Evolutionary conservation across 2,797 vertebrate species (phyloP), one percentile per base, ranked within the genome.

Genomic region (Novumbra hubbsi): DNA sequence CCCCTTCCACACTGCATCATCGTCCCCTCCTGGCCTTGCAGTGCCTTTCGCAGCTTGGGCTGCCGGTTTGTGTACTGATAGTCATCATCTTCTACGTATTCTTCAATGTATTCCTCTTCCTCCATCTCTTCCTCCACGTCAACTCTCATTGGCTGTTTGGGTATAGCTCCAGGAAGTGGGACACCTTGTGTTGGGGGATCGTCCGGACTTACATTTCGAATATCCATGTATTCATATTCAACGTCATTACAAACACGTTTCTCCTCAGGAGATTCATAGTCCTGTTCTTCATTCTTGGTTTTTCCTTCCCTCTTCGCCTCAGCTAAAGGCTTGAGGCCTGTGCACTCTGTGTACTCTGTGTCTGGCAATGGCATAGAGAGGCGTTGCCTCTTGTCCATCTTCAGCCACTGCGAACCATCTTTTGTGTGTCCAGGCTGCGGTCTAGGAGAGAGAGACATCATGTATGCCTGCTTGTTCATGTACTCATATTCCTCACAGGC

Each of bases 161-260:
- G 8, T 11, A n/a, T 34, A 15, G 63, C 50, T 0, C 63, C 60
- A 30, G 73, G 71, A 52, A 76, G 84, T 48, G 81, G 85, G 68
- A 77, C 82, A 24, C 86, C 79, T 34, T 68, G 81, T 64, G 68
- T 76, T 14, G 81, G 80, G 28, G 80, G 78, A 49, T 19, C 72
- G 14, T 70, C 30, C 11, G 60, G 55, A 4, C 21, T 27, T 16
- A 6, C 77, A 1, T 57, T 80, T 85, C 90, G 90, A 73, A 94
- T 93, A 85, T 96, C 97, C 96, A 96, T 98, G 88, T 97, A 97
- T 84, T 97, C 96, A 45, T 98, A 98, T 68, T 96, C 89, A 64
- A 93, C 92, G 24, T 87, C 80, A 45, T 84, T 81, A 21, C 78
- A 77, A 14, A 4, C 52, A 60, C 73, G 81, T 74, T 72, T 49